Evolutionary conservation across 2,113 vertebrate genomes (phyloP), one percentile per base, ranked within the genome.

Genomic region (Microcebus griseorufus): DNA sequence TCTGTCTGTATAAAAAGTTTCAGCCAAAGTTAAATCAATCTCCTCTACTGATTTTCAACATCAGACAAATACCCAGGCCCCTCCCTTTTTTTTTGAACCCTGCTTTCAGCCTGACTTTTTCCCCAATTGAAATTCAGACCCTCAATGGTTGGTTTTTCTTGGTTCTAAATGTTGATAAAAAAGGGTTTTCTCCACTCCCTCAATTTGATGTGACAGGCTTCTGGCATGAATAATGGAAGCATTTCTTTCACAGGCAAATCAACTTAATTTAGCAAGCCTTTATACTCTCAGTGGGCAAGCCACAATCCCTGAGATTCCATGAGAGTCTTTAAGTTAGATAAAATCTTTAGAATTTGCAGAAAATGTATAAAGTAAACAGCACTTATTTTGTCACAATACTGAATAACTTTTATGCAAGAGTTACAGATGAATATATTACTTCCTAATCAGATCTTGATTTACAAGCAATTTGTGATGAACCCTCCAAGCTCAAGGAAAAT

Each of bases 211-310:
- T 99, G 99, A 99, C 99, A 99, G 99, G 99, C 99, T 99, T 98
- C 99, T 99, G 99, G 99, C 99, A 99, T 99, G 99, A 99, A 99
- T 99, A 99, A 99, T 99, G 99, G 99, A 99, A 99, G 98, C 99
- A 97, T 96, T 99, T 99, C 99, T 99, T 99, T 99, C 99, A 99
- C 99, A 99, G 99, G 99, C 99, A 99, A 99, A 99, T 99, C 99
- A 99, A 99, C 99, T 99, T 99, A 99, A 99, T 99, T 99, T 99
- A 99, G 99, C 99, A 99, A 99, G 99, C 99, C 99, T 99, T 99
- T 99, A 98, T 99, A 98, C 99, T 99, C 99, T 99, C 99, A 99
- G 99, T 99, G 98, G 99, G 99, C 98, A 99, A 99, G 99, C 99
- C 99, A 99, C 99, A 99, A 99, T 99, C 99, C 99, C 99, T 98